A percentile compares a stretch with the other conserved stretches of the same genome.
Evolutionary conservation across 2,113 vertebrate genomes (phyloP).

Genomic region (Proterorhinus semilunaris): DNA sequence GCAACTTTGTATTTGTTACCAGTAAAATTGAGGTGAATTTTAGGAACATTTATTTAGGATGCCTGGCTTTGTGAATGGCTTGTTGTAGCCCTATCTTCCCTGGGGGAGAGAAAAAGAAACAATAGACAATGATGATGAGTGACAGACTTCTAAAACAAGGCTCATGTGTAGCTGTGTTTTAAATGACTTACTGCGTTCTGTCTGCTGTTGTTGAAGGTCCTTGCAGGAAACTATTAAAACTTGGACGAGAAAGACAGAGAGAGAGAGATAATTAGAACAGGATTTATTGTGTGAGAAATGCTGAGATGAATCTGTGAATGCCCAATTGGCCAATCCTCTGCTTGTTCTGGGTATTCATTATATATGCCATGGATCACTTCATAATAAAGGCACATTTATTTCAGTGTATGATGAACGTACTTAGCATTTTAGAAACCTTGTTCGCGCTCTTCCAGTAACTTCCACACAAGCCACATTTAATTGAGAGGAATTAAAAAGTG

Average conservation of each 20-base stretch:
- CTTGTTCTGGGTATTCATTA: constrained; percentile 37
- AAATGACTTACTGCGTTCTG: constrained; percentile 64
- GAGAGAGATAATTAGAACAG: constrained; percentile 28
- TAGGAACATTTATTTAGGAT: constrained; percentile 35
- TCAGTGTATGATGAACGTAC: constrained; percentile 47
- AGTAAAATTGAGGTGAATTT: constrained; percentile 29
- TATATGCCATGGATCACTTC: constrained; percentile 44
- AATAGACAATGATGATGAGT: constrained; percentile 40
- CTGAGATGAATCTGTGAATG: background rate
- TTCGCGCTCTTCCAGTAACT: constrained; percentile 35
- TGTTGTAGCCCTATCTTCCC: constrained; percentile 50
- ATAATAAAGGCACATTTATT: constrained; percentile 40
- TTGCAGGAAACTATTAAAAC: constrained; percentile 74
- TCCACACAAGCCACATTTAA: constrained; percentile 36
- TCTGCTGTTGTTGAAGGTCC: constrained; percentile 60
- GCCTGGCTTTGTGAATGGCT: constrained; percentile 63
- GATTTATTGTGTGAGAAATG: constrained; percentile 27
- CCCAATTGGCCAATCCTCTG: constrained; percentile 38
- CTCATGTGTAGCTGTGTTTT: constrained; percentile 45
- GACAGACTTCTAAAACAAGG: constrained; percentile 43
- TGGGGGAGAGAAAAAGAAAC: constrained; percentile 38
- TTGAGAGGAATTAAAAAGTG: constrained; percentile 43
- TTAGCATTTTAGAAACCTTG: constrained; percentile 56
- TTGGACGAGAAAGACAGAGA: constrained; percentile 30
- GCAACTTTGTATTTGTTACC: constrained; percentile 21